A percentile compares a stretch with the other conserved stretches of the same genome.
phyloP scores from a whole-genome alignment of 2,888 invertebrate species.

The Acleris cristana region DNA sequence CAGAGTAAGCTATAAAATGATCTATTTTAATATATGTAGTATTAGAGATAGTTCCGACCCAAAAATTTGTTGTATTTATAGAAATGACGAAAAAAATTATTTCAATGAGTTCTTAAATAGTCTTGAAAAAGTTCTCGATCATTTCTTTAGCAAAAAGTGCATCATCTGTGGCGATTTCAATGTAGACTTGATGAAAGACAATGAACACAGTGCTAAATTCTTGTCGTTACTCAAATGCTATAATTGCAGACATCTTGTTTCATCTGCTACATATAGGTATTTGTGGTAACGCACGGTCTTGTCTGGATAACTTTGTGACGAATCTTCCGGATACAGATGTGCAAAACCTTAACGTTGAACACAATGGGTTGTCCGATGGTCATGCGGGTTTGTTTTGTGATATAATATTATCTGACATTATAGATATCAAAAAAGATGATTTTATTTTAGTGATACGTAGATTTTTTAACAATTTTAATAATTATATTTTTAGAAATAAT shows the following conservation, averaged over 20 bases:
- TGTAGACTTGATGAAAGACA: neutral
- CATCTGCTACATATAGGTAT: neutral
- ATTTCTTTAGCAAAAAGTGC: slow-evolving; percentile 7
- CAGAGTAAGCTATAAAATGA: neutral
- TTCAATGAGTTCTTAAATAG: neutral
- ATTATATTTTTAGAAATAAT: neutral
- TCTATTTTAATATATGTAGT: neutral
- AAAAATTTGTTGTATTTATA: slow-evolving; percentile 5
- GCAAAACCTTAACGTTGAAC: neutral
- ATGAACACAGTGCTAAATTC: neutral
- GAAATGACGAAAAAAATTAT: neutral
- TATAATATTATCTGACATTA: neutral
- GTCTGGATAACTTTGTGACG: slow-evolving; percentile 14
- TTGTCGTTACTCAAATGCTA: neutral
- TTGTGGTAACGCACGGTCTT: neutral
- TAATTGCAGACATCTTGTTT: slow-evolving; percentile 6
- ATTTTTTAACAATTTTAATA: neutral
- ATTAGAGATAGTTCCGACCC: slow-evolving; percentile 1
- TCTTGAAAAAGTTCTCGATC: slow-evolving; percentile 4
- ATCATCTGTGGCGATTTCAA: slow-evolving; percentile 14
- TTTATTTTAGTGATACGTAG: neutral
- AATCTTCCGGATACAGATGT: neutral
- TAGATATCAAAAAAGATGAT: neutral
- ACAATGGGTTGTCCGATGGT: slow-evolving; percentile 9
- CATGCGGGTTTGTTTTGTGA: slow-evolving; percentile 5